These are phyloP conservation scores for Ceratothoa steindachneri DNA, from an alignment of 2,888 invertebrate species.

Conservation along the genomic window DNA sequence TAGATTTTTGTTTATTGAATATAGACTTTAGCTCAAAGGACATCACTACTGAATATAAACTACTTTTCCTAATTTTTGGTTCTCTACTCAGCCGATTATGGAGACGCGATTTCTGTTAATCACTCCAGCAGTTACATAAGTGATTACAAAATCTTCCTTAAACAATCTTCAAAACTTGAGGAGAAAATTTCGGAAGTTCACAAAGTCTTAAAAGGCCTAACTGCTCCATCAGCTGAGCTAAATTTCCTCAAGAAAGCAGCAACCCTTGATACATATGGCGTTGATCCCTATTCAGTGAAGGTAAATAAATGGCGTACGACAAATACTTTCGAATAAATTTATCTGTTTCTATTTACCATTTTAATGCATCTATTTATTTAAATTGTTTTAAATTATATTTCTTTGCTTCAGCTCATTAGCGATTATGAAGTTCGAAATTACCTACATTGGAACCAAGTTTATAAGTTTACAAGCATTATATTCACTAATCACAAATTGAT, in stretches of 20 bases:
- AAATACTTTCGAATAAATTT: no score
- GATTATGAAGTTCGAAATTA: neutral
- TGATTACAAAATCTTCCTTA: conserved; percentile 82
- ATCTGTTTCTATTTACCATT: no score
- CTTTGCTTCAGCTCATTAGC: neutral
- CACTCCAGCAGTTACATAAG: conserved; percentile 85
- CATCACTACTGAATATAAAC: no score
- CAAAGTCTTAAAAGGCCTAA: conserved; percentile 78
- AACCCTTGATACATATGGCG: conserved; percentile 90
- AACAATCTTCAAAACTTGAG: conserved; percentile 87
- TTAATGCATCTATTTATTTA: no score
- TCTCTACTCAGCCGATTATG: conserved; percentile 96
- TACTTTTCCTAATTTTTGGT: no score
- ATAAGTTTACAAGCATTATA: neutral
- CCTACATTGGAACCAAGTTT: neutral
- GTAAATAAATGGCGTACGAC: conserved; percentile 58
- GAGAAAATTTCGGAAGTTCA: conserved; percentile 90
- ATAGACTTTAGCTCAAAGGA: no score
- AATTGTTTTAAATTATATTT: neutral
- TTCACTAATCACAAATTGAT: no score
- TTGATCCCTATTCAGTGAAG: conserved; percentile 97
- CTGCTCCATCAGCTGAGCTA: conserved; percentile 79
- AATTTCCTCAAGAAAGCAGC: conserved; percentile 87
- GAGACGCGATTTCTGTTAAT: conserved; percentile 84
- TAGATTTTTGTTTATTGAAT: no score